A percentile compares a stretch with the other conserved stretches of the same genome.
Conservation (phyloP, 2,888 invertebrate species). For the Philhelius pedissequus region DNA sequence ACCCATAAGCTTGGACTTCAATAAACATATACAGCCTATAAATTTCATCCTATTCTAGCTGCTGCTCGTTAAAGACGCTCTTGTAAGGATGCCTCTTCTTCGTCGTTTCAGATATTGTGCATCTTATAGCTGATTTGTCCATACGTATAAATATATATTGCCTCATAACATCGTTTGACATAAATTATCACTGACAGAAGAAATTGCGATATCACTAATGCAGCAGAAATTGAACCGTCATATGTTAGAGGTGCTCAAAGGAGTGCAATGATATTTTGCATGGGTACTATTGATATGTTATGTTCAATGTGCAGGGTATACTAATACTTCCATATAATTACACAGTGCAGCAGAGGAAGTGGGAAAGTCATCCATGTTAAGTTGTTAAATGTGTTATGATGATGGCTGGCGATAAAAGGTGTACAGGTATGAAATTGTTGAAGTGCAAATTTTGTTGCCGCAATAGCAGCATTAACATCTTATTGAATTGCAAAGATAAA, state of each 20-base stretch:
- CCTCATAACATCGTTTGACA: conserved; percentile 46
- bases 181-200: conserved; percentile 60
- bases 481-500: conserved; percentile 1
- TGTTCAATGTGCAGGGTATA: not conserved
- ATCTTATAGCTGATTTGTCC: not conserved
- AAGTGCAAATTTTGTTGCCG: not conserved
- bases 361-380: conserved; percentile 21
- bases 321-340: not conserved
- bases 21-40: conserved; percentile 34
- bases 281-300: not conserved
- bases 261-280: conserved; percentile 11
- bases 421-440: not conserved
- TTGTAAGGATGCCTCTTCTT: conserved; percentile 10
- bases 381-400: conserved; percentile 56
- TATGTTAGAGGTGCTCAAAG: conserved; percentile 15
- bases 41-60: conserved; percentile 9
- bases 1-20: conserved; percentile 51
- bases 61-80: not conserved
- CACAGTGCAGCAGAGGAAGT: not conserved
- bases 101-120: not conserved
- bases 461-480: conserved; percentile 2
- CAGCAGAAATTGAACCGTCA: conserved; percentile 49
- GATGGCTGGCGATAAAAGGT: not conserved
- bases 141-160: not conserved
- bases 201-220: conserved; percentile 33